These are phyloP conservation scores for Endotricha flammealis DNA, from an alignment of 2,888 invertebrate species.

Conservation along the genomic window DNA sequence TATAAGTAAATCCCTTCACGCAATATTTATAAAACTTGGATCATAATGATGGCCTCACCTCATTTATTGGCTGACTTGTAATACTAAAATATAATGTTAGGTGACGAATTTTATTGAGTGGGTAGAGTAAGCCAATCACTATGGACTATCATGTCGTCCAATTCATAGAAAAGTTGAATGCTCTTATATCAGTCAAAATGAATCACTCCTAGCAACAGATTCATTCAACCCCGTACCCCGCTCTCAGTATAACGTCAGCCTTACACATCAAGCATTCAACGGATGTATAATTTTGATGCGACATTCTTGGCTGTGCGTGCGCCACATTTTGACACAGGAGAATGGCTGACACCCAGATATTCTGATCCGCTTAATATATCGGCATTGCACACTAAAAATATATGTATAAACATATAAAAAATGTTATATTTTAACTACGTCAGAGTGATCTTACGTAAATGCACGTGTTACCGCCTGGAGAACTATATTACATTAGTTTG, in stretches of 20 bases:
- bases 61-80: no score
- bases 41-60: no score
- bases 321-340: constrained; percentile 33
- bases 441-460: not conserved
- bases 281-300: constrained; percentile 52
- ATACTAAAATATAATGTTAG: no score
- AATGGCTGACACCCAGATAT: constrained; percentile 38
- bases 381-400: constrained; percentile 5
- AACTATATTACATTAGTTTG: not conserved
- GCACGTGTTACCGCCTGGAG: not conserved
- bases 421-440: not conserved
- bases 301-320: constrained; percentile 52
- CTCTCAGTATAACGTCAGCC: not conserved
- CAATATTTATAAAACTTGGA: no score
- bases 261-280: constrained; percentile 21
- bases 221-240: not conserved
- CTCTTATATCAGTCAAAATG: no score
- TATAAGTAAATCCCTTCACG: no score
- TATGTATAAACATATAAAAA: constrained; percentile 5
- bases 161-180: no score
- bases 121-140: no score
- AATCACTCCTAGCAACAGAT: not conserved
- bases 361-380: constrained; percentile 26
- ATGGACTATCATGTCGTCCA: no score
- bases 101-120: no score